These are phyloP conservation scores for Apus apus DNA, from an alignment of 2,113 vertebrate species.

Conservation along the genomic window DNA sequence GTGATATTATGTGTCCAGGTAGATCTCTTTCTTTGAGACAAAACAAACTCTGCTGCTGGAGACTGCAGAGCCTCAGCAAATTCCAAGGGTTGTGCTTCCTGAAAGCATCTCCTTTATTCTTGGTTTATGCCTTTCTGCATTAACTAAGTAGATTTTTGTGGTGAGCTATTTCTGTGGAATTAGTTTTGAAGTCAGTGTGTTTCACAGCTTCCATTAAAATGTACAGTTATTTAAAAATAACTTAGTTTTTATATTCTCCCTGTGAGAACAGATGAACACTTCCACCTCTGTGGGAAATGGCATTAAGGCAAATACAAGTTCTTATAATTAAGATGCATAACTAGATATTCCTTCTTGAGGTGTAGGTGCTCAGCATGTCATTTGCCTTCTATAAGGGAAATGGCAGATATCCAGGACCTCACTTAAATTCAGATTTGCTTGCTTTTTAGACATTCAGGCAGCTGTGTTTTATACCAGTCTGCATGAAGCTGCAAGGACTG, in stretches of 20 bases:
- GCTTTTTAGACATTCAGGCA: not conserved
- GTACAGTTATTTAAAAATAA: not conserved
- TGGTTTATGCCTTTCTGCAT: slow-evolving; percentile 12
- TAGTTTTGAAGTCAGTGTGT: not conserved
- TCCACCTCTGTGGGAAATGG: not conserved
- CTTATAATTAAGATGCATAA: not conserved
- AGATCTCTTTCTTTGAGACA: not conserved
- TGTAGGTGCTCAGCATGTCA: not conserved
- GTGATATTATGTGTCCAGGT: not conserved
- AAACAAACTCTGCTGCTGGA: not conserved
- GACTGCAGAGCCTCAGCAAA: not conserved
- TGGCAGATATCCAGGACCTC: not conserved
- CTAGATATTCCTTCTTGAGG: not conserved
- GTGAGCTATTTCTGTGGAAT: not conserved
- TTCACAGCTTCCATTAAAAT: slow-evolving; percentile 13
- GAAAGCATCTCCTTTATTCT: not conserved
- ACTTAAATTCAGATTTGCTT: not conserved
- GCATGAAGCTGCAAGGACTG: not conserved
- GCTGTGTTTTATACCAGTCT: not conserved
- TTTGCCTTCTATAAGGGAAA: not conserved
- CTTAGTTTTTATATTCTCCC: not conserved
- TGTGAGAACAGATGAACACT: not conserved
- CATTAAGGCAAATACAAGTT: not conserved
- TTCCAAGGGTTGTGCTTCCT: not conserved
- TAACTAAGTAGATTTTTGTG: not conserved